phyloP scores from a whole-genome alignment of 2,888 invertebrate species.

The Melikaiella ostensackeni region DNA sequence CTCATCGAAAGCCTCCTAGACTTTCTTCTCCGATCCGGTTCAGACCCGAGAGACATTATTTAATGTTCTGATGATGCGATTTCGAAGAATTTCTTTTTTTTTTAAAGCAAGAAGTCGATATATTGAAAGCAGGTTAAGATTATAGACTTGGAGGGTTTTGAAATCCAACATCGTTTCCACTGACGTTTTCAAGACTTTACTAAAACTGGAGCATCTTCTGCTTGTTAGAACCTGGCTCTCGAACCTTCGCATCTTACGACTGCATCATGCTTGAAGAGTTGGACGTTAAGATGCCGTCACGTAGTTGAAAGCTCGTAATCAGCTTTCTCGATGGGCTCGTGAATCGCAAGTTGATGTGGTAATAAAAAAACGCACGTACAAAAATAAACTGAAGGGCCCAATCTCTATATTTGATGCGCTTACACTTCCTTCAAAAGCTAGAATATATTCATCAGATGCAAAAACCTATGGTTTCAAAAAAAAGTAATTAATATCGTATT shows the following conservation, averaged over 20 bases:
- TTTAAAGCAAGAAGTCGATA: not conserved
- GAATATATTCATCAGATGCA: not conserved
- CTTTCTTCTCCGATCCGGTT: not conserved
- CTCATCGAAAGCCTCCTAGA: constrained; percentile 44
- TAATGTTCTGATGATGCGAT: not conserved
- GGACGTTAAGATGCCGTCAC: constrained; percentile 39
- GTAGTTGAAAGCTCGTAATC: constrained; percentile 49
- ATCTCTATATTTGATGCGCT: not conserved
- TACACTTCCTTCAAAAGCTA: not conserved
- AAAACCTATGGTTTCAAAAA: not conserved
- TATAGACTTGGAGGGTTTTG: constrained; percentile 37
- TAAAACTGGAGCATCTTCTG: constrained; percentile 43
- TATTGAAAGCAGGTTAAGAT: constrained; percentile 12
- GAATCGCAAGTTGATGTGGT: constrained; percentile 12
- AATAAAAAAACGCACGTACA: constrained; percentile 1
- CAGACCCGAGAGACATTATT: not conserved
- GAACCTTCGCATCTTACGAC: constrained; percentile 1
- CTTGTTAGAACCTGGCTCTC: constrained; percentile 31
- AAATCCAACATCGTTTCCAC: constrained; percentile 42
- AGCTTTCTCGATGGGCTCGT: constrained; percentile 32
- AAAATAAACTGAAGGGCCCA: not conserved
- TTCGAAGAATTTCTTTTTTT: not conserved
- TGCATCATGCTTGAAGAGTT: not conserved
- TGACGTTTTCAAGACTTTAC: constrained; percentile 39
- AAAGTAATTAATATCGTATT: too few species aligned